These are phyloP conservation scores for Malthinus flaveolus DNA, from an alignment of 2,888 invertebrate species.

Conservation along the genomic window DNA sequence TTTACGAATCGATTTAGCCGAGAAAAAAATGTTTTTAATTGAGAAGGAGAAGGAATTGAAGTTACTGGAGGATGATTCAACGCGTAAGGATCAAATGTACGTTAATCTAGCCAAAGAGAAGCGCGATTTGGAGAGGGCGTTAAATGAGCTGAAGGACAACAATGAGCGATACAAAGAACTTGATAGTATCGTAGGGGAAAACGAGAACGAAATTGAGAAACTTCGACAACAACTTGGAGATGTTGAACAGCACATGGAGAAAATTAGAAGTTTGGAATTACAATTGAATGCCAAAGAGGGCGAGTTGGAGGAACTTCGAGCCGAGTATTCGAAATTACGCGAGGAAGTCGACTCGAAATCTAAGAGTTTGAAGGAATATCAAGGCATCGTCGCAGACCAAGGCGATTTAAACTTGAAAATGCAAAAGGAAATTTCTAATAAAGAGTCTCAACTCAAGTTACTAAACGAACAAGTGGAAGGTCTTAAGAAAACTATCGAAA, in stretches of 20 bases:
- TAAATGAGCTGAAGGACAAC: conserved; percentile 58
- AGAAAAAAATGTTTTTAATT: conserved; percentile 60
- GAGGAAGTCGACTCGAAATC: conserved; percentile 54
- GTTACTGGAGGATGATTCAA: conserved; percentile 60
- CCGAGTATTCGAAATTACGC: conserved; percentile 56
- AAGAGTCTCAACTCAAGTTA: conserved; percentile 35
- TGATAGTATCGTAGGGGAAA: conserved; percentile 59
- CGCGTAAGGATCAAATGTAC: conserved; percentile 62
- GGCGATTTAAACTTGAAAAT: conserved; percentile 42
- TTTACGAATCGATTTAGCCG: conserved; percentile 60
- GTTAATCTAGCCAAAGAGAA: conserved; percentile 62
- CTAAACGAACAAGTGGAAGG: conserved; percentile 27
- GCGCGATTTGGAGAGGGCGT: conserved; percentile 58
- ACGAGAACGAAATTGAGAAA: conserved; percentile 56
- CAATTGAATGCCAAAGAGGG: conserved; percentile 51
- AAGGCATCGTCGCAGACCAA: conserved; percentile 32
- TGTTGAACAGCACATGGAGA: conserved; percentile 40
- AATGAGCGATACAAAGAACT: conserved; percentile 56
- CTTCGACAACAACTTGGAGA: conserved; percentile 54
- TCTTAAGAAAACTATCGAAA: conserved; percentile 21
- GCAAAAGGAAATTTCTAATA: conserved; percentile 42
- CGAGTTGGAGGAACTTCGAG: conserved; percentile 54
- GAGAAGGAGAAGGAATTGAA: conserved; percentile 60
- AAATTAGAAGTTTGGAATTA: conserved; percentile 40
- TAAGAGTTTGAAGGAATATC: conserved; percentile 30